Base-by-base conservation (phyloP, 2,888 invertebrate genomes). In the Ormyrus rosae region DNA sequence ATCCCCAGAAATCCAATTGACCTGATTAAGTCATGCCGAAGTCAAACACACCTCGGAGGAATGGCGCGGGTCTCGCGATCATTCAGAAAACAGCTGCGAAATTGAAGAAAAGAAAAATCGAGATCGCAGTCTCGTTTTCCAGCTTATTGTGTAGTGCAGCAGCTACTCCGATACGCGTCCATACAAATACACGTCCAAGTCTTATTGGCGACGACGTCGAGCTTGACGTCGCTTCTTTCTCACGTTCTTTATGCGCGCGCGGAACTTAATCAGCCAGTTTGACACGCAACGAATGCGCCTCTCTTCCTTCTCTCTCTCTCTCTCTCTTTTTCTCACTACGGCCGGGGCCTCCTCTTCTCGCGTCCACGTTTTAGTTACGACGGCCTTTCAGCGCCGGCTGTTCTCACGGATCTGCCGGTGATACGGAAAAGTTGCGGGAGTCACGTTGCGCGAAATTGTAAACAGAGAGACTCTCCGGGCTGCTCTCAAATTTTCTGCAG, bases 241-340 rank as follows among this genome's bases (percentile, higher is more conserved):
- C 81, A 81, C 81, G 79, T 81, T 78, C 75, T 75, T 81, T 75
- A 67, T 56, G 70, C 81, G 77, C 69, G 80, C 80, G 78, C 82
- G 72, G 55, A 61, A 79, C 83, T 82, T 83, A 83, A 84, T 84
- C 82, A 83, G 83, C 78, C 81, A 79, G 84, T 82, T 84, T 83
- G 83, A 84, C 84, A 83, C 84, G 84, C 84, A 84, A 84, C 83
- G 75, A 83, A 81, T 74, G 82, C 77, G 77, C 55, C 70, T 13
- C 50, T 51, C 10, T 67, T 45, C n/a, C 55, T 56, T 34, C 34
- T 34, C 34, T 19, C 19, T 19, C 10, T n/a, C 19, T 5, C n/a
- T 65, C 69, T 77, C 64, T 58, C 58, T 64, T 19, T 71, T 72
- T 72, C 69, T 63, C 53, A 13, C 67, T 60, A 53, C 81, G 81